phyloP scores from a whole-genome alignment of 1,140 invertebrate species.

The Philotrypesis tridentata region DNA sequence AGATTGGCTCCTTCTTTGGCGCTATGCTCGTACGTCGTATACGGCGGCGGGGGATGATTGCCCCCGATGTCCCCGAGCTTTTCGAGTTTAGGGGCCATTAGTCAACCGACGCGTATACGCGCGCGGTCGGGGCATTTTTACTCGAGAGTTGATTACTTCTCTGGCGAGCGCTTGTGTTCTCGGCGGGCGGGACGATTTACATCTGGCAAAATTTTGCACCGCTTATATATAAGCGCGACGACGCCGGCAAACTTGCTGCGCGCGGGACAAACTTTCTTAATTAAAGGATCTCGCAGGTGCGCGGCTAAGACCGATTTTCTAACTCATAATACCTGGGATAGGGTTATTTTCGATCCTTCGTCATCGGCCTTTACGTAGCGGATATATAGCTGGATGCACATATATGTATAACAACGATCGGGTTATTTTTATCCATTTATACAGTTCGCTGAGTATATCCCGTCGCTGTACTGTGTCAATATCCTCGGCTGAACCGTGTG shows the following conservation, averaged over 20 bases:
- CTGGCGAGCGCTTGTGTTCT: too few relatives aligned
- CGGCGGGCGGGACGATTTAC: too few relatives aligned
- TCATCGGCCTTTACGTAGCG: too few relatives aligned
- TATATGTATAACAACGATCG: neutral
- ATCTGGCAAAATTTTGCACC: too few relatives aligned
- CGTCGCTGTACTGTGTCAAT: conserved; percentile 10
- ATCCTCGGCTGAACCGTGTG: neutral
- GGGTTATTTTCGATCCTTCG: too few relatives aligned
- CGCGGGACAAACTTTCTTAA: neutral
- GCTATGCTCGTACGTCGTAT: neutral
- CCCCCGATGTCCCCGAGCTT: too few relatives aligned
- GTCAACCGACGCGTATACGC: neutral
- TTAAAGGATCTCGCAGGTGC: neutral
- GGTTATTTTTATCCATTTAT: neutral
- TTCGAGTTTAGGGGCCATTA: neutral
- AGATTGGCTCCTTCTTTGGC: neutral
- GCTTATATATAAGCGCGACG: too few relatives aligned
- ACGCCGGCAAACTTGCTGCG: too few relatives aligned
- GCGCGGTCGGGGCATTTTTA: neutral
- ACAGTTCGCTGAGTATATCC: neutral
- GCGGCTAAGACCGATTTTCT: too few relatives aligned
- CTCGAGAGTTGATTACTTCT: too few relatives aligned
- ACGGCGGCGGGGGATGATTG: neutral
- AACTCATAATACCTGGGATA: too few relatives aligned
- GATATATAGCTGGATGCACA: too few relatives aligned